Evolutionary conservation across 2,888 invertebrate genomes (phyloP).

Genomic region (Leptopterna dolabrata): DNA sequence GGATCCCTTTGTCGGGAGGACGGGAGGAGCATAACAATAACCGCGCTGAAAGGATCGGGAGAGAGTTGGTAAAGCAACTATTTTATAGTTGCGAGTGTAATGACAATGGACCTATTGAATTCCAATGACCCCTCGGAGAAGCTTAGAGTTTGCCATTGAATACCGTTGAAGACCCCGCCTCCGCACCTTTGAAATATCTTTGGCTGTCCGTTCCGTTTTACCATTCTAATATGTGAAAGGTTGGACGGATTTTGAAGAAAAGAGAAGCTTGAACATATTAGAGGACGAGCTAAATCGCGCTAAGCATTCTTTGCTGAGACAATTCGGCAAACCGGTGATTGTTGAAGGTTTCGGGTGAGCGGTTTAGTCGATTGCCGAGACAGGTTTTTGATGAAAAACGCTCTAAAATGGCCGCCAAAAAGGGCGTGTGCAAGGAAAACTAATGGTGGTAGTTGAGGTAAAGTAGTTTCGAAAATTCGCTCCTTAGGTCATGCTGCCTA

Average conservation of each 20-base stretch:
- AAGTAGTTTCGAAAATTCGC: too few relatives aligned
- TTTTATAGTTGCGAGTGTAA: conserved; percentile 49
- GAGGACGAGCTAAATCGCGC: too few relatives aligned
- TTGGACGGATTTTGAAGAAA: neutral
- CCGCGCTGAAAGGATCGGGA: conserved; percentile 20
- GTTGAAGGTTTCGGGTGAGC: too few relatives aligned
- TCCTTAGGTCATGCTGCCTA: too few relatives aligned
- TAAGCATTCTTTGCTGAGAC: too few relatives aligned
- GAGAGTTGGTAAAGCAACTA: conserved; percentile 44
- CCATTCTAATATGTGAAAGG: neutral
- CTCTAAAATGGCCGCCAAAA: too few relatives aligned
- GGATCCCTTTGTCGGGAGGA: conserved; percentile 37
- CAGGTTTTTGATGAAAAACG: too few relatives aligned
- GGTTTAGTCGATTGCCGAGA: too few relatives aligned
- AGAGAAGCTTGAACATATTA: neutral
- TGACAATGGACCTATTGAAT: conserved; percentile 52
- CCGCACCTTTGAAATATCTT: conserved; percentile 43
- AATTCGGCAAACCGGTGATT: too few relatives aligned
- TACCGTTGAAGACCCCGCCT: conserved; percentile 34
- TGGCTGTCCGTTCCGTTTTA: neutral
- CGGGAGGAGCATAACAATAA: conserved; percentile 39
- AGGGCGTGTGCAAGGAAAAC: too few relatives aligned
- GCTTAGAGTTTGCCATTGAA: conserved; percentile 21
- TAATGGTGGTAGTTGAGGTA: too few relatives aligned
- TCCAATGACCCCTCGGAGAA: conserved; percentile 28